A percentile compares a stretch with the other conserved stretches of the same genome.
Evolutionary conservation across 1,140 invertebrate species (phyloP).

Genomic region (Apis florea): DNA sequence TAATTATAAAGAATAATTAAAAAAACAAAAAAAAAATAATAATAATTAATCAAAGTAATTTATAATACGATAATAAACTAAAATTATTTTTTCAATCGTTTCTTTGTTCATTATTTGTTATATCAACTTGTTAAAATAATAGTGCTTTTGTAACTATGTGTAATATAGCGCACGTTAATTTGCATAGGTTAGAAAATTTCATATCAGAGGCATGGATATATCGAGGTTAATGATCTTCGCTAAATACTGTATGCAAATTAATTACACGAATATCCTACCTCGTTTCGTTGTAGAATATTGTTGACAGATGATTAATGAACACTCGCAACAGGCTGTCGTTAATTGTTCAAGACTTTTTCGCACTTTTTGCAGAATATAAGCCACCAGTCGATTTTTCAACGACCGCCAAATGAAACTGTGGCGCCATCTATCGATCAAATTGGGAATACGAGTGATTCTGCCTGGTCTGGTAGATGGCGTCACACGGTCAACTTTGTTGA

Average conservation of each 20-base stretch:
- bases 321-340: neutral
- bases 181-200: slow-evolving; percentile 29
- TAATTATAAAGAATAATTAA: too few relatives aligned
- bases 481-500: neutral
- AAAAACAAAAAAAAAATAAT: neutral
- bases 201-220: too few relatives aligned
- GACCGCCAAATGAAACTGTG: neutral
- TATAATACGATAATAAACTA: too few relatives aligned
- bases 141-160: neutral
- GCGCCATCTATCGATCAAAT: slow-evolving; percentile 10
- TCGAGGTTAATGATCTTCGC: neutral
- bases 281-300: neutral
- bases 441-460: neutral
- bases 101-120: too few relatives aligned
- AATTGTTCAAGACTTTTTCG: neutral
- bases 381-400: neutral
- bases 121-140: neutral
- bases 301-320: neutral
- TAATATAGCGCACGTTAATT: neutral
- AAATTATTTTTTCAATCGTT: too few relatives aligned
- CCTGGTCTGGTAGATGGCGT: slow-evolving; percentile 9
- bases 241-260: neutral
- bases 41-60: neutral
- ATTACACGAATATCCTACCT: neutral
- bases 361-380: neutral